These are phyloP conservation scores for Melanotaenia trifasciata DNA, from an alignment of 2,797 vertebrate genomes.

Conservation along the genomic window DNA sequence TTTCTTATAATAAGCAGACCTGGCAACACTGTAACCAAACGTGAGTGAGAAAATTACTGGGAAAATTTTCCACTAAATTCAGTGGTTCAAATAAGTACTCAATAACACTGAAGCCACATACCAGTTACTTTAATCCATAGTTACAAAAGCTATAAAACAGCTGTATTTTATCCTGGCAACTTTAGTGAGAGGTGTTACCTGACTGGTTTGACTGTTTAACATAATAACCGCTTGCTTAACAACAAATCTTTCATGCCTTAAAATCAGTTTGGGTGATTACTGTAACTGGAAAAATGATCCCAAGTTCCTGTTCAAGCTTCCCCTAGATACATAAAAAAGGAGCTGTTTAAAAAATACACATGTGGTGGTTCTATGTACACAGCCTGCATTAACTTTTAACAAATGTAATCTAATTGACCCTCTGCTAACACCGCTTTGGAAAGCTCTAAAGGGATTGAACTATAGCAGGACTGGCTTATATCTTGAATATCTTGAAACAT, in stretches of 20 bases:
- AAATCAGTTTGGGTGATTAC: not conserved
- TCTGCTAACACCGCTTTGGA: not conserved
- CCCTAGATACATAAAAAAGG: slow-evolving; percentile 3
- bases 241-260: not conserved
- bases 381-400: not conserved
- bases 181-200: not conserved
- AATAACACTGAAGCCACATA: no score
- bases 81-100: no score
- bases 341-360: not conserved
- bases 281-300: not conserved
- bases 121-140: no score
- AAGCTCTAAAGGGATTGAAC: slow-evolving; percentile 1
- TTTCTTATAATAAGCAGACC: not conserved
- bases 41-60: not conserved
- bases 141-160: no score
- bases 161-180: no score
- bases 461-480: not conserved
- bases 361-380: not conserved
- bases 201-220: not conserved
- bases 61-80: no score
- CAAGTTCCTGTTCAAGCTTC: not conserved
- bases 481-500: not conserved
- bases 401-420: slow-evolving; percentile 18
- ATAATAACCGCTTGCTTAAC: not conserved
- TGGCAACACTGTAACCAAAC: not conserved